A percentile compares a stretch with the other conserved stretches of the same genome.
phyloP scores from a whole-genome alignment of 2,797 vertebrate genomes.

The Glossophaga mutica region DNA sequence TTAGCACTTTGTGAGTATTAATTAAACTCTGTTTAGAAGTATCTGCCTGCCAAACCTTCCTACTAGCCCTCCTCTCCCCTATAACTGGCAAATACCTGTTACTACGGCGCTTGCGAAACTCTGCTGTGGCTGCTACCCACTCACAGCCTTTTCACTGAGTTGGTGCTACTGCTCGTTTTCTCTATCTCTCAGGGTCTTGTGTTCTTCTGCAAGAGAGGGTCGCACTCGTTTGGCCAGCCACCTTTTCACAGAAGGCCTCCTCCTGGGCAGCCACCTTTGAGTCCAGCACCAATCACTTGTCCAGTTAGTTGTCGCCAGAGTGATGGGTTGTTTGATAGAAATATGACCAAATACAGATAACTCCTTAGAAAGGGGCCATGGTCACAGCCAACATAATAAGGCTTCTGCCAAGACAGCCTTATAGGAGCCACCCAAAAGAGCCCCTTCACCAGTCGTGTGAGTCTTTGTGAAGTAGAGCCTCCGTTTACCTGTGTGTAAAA shows the following conservation, averaged over 20 bases:
- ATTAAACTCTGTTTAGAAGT: neutral
- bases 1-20: constrained; percentile 20
- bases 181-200: neutral
- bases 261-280: neutral
- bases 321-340: neutral
- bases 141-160: neutral
- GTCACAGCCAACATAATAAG: neutral
- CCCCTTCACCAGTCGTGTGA: neutral
- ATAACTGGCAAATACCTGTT: rapidly evolving
- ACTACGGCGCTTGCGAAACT: rapidly evolving
- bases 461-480: neutral
- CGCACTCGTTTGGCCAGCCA: neutral
- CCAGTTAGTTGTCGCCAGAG: neutral
- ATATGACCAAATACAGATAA: neutral
- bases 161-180: neutral
- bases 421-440: neutral
- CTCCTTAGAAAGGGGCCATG: neutral
- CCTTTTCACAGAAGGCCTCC: neutral
- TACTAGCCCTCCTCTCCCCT: neutral
- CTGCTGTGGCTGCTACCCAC: neutral
- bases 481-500: neutral
- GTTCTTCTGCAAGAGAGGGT: neutral
- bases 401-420: neutral
- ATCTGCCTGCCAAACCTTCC: neutral
- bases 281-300: neutral